These are phyloP conservation scores for Cancer borealis DNA, from an alignment of 2,888 invertebrate species.

Conservation along the genomic window DNA sequence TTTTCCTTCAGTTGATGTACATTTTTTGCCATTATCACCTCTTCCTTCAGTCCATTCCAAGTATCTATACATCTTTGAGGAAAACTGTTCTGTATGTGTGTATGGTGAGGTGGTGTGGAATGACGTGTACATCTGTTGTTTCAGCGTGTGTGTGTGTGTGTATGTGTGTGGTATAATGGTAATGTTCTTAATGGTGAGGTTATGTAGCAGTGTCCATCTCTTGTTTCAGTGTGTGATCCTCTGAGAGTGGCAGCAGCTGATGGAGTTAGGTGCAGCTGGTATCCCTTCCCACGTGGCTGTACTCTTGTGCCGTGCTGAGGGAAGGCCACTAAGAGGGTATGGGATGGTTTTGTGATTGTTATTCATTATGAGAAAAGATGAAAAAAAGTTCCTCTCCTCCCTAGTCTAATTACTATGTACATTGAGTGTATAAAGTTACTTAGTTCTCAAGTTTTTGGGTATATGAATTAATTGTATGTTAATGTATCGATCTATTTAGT, in stretches of 20 bases:
- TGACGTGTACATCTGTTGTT: background rate
- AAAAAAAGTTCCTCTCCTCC: constrained; percentile 43
- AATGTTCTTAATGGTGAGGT: too few species aligned
- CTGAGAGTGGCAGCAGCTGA: constrained; percentile 44
- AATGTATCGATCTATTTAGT: background rate
- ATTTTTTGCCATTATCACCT: too few species aligned
- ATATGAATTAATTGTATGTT: background rate
- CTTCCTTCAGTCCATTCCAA: too few species aligned
- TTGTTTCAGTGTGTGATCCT: constrained; percentile 66
- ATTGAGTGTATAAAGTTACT: constrained; percentile 39
- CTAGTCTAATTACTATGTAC: constrained; percentile 51
- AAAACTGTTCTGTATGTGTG: too few species aligned
- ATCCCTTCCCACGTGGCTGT: background rate
- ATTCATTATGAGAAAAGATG: constrained; percentile 22
- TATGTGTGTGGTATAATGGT: too few species aligned
- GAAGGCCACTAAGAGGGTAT: background rate
- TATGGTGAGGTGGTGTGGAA: too few species aligned
- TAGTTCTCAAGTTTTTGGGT: background rate
- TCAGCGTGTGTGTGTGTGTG: too few species aligned
- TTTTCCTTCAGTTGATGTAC: too few species aligned
- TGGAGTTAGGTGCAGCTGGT: background rate
- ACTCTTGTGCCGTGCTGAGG: background rate
- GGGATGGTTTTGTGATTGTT: background rate
- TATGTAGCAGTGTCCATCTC: background rate
- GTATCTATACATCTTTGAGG: too few species aligned